Conservation (phyloP, 1,140 invertebrate genomes). For the Choristoneura fumiferana region DNA sequence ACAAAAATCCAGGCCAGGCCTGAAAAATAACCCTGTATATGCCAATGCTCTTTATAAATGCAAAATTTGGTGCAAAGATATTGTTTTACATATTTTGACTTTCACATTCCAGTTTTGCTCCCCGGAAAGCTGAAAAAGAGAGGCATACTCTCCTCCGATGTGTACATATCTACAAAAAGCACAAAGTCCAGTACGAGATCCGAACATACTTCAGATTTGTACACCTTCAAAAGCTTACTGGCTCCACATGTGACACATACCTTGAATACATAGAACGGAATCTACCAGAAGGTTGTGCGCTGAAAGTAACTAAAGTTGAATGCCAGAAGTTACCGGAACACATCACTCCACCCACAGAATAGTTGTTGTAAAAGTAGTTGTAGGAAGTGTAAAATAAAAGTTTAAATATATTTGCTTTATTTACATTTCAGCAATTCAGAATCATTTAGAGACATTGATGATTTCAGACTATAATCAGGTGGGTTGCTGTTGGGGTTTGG, state of each 20-base stretch:
- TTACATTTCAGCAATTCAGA: slow-evolving; percentile 1
- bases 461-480: no score
- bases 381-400: slow-evolving; percentile 26
- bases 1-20: no score
- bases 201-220: slow-evolving; percentile 95
- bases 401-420: background rate
- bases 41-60: no score
- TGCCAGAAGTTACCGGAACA: slow-evolving; percentile 80
- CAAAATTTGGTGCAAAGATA: no score
- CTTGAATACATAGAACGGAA: slow-evolving; percentile 98
- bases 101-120: slow-evolving; percentile 81
- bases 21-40: no score
- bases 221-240: slow-evolving; percentile 91
- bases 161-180: slow-evolving; percentile 95
- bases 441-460: no score
- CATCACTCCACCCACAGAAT: slow-evolving; percentile 59
- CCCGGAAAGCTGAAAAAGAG: slow-evolving; percentile 85
- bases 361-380: slow-evolving; percentile 33
- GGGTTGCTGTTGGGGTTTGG: no score
- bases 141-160: slow-evolving; percentile 91
- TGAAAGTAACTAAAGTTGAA: slow-evolving; percentile 94
- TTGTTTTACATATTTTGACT: background rate
- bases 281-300: slow-evolving; percentile 96
- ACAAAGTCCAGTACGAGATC: slow-evolving; percentile 97
- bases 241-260: slow-evolving; percentile 96